Evolutionary conservation across 2,113 vertebrate species (phyloP).

Genomic region (Psettodes erumei): DNA sequence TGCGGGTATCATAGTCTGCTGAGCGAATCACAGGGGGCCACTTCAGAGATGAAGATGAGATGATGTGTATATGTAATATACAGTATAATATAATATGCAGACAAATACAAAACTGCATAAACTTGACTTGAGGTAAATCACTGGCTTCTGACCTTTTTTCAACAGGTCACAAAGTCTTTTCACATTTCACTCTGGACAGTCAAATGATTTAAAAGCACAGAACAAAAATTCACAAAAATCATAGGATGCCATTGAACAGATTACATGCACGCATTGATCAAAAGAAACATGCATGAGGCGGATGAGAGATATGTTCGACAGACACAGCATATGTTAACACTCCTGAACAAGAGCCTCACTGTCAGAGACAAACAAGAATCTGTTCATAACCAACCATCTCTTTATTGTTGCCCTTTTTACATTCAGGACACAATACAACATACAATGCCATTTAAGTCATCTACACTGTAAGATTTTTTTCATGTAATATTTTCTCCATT

Average conservation of each 20-base stretch:
- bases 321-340: not conserved
- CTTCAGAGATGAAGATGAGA: conserved; percentile 4
- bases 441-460: not conserved
- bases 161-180: not conserved
- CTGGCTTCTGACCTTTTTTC: too few species aligned
- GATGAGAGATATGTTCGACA: not conserved
- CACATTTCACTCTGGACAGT: not conserved
- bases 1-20: not conserved
- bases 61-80: too few species aligned
- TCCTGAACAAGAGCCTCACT: not conserved
- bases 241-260: not conserved
- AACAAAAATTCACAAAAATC: not conserved
- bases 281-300: not conserved
- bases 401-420: not conserved
- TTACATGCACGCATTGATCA: not conserved
- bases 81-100: too few species aligned
- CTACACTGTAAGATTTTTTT: too few species aligned
- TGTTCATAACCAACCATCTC: not conserved
- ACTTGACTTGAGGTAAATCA: not conserved
- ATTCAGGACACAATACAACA: not conserved
- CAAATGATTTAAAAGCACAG: not conserved
- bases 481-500: too few species aligned
- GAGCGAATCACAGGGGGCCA: not conserved
- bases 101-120: not conserved
- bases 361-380: not conserved